These are phyloP conservation scores for Aramus guarauna DNA, from an alignment of 2,113 vertebrate genomes.

Conservation along the genomic window DNA sequence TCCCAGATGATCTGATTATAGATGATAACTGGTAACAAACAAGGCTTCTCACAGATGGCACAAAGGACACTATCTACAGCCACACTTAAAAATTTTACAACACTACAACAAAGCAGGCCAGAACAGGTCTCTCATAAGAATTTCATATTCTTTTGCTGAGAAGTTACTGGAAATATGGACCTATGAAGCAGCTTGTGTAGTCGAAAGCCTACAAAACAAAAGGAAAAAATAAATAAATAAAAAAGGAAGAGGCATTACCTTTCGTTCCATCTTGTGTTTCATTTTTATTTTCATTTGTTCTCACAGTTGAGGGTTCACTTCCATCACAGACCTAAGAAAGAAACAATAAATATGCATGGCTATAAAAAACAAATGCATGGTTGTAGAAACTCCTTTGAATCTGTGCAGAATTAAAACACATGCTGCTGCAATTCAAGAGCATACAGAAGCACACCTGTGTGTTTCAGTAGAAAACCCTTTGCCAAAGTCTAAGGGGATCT, in stretches of 20 bases:
- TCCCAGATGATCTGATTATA: not conserved
- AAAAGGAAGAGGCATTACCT: conserved; percentile 71
- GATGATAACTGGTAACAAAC: not conserved
- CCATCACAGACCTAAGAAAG: conserved; percentile 70
- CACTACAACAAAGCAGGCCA: not conserved
- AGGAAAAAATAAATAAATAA: not conserved
- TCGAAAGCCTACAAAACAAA: not conserved
- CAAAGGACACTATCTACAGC: not conserved
- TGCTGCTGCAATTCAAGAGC: not conserved
- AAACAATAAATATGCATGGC: conserved; percentile 14
- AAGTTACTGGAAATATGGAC: not conserved
- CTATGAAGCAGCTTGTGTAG: not conserved
- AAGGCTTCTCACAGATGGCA: not conserved
- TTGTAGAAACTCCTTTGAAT: not conserved
- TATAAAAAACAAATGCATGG: not conserved
- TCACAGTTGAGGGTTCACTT: conserved; percentile 61
- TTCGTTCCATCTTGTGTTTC: conserved; percentile 65
- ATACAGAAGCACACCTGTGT: not conserved
- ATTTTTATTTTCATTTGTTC: conserved; percentile 73
- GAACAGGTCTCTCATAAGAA: not conserved
- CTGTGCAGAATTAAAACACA: not conserved
- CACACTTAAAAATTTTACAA: not conserved
- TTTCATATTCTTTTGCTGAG: not conserved
- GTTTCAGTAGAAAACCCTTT: not conserved
- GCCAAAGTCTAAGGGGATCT: not conserved